Evolutionary conservation across 1,140 invertebrate genomes (phyloP), one percentile per base, ranked within the genome.

Genomic region (roundworm (Caenorhabditis elegans)): DNA sequence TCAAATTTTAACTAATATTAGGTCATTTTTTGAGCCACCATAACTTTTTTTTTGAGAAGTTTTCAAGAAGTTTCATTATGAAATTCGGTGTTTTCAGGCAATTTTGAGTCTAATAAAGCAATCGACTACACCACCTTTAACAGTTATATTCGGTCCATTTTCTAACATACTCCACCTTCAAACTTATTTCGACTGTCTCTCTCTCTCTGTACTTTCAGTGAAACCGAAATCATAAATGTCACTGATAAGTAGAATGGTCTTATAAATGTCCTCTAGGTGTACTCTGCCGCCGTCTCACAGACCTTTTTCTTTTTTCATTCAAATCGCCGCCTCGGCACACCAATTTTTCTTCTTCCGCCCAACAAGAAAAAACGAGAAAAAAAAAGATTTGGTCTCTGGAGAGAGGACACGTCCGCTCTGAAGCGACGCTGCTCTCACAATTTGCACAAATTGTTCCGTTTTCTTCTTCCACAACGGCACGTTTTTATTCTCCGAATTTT

Each of bases 371-470:
- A 31, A 15, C 15, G 13, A 11, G 3, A 15, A 2, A 17, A n/a
- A 60, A 60, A 60, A 60, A 34, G 53, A 70, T 22, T 39, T 36
- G 19, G 60, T 70, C 60, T 70, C 60, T 36, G 60, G n/a, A n/a
- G 60, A 70, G 60, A 43, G 34, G 19, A 39, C 34, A 13, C 60
- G 22, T 39, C 34, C 17, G n/a, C 34, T n/a, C n/a, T n/a, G n/a
- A n/a, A n/a, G n/a, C n/a, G n/a, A n/a, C 34, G 34, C 11, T n/a
- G 17, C 17, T 31, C 34, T 36, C 60, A 22, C 60, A 70, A 70
- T 70, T 70, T 70, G 31, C 60, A 70, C 60, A 43, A 39, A 39
- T 70, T 70, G 34, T 70, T 70, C 34, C n/a, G 34, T 70, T 70
- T 34, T 3, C 39, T 39, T 22, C n/a, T 39, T 39, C n/a, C n/a